phyloP scores from a whole-genome alignment of 2,113 vertebrate species.

The Nothocercus nigrocapillus region DNA sequence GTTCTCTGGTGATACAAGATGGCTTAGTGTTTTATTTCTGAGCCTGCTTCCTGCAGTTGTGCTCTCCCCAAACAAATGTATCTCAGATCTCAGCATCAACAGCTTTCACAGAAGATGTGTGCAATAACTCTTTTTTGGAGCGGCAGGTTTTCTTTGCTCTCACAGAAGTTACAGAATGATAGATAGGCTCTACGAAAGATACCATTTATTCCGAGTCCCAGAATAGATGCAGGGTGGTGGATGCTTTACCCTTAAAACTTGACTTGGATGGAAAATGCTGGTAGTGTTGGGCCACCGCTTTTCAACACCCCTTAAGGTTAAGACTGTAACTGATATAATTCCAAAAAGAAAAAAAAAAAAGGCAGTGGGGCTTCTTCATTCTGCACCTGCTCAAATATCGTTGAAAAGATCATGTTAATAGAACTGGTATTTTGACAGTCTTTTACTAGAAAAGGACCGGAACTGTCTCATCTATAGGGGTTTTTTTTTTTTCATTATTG shows the following conservation, averaged over 20 bases:
- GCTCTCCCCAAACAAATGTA: neutral
- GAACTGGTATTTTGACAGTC: neutral
- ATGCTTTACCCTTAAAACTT: fast-evolving
- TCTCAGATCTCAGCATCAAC: neutral
- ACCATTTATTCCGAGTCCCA: neutral
- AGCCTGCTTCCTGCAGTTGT: neutral
- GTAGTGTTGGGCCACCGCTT: neutral
- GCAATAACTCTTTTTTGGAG: neutral
- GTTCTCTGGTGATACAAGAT: neutral
- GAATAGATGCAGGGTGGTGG: neutral
- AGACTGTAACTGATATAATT: neutral
- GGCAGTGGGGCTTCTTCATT: neutral
- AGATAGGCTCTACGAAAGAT: neutral
- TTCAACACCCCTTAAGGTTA: neutral
- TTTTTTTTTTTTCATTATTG: neutral
- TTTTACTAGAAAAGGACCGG: neutral
- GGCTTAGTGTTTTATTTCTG: neutral
- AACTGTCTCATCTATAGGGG: neutral
- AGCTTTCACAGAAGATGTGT: neutral
- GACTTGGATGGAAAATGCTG: neutral
- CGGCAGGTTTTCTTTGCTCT: neutral
- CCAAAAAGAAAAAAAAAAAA: neutral
- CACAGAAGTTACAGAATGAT: neutral
- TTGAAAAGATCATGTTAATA: neutral
- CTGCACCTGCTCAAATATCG: neutral